Percentiles rank a stretch among this genome's conserved stretches.
phyloP scores from a whole-genome alignment of 2,888 invertebrate genomes.

The Coenonympha arcania region DNA sequence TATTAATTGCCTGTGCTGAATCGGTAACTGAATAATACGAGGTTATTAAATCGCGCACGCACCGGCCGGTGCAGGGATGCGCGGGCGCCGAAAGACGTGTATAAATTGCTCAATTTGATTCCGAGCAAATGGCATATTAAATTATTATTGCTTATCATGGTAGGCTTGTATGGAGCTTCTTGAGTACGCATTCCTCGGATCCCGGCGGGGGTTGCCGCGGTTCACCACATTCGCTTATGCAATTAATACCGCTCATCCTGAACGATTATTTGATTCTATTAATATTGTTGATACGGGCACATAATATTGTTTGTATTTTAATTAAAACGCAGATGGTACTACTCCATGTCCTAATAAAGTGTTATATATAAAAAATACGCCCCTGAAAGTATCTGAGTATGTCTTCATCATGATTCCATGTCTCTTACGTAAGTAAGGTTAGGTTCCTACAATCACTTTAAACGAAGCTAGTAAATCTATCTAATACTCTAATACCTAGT shows the following conservation, averaged over 20 bases:
- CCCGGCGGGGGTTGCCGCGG: conserved; percentile 40
- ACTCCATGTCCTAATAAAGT: no score
- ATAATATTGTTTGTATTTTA: background rate
- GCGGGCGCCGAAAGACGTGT: conserved; percentile 39
- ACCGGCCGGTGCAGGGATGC: conserved; percentile 29
- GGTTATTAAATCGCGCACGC: conserved; percentile 39
- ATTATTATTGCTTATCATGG: conserved; percentile 54
- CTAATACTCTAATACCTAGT: no score
- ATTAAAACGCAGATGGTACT: background rate
- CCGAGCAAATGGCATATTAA: conserved; percentile 60
- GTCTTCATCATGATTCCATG: no score
- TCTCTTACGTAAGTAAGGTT: no score
- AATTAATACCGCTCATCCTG: conserved; percentile 25
- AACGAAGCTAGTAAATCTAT: no score
- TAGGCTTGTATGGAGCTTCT: conserved; percentile 46
- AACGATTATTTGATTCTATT: conserved; percentile 18
- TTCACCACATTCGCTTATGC: conserved; percentile 25
- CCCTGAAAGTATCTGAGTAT: no score
- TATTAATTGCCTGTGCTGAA: conserved; percentile 44
- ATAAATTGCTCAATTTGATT: conserved; percentile 70
- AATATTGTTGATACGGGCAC: background rate
- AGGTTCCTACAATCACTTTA: no score
- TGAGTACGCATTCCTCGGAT: conserved; percentile 46
- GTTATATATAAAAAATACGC: no score
- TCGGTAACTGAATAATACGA: conserved; percentile 38